Base-by-base conservation (phyloP, 2,888 invertebrate genomes). In the Theretra japonica region DNA sequence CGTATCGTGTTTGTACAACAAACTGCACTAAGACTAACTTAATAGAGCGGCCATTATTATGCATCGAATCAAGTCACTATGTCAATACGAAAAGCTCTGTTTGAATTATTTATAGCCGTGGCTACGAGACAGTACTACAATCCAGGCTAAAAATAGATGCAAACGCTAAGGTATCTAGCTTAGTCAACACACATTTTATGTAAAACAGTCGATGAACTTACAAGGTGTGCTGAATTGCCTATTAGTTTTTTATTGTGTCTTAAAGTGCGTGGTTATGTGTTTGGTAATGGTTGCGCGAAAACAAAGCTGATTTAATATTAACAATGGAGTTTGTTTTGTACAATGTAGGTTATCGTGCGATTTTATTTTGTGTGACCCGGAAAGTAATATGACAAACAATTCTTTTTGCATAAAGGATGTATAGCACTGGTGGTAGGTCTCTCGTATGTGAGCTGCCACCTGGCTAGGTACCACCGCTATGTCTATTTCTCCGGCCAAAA, bases 71-170 rank as follows among this genome's bases (percentile, higher is more conserved):
- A 75, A 79, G 82, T 80, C 79, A 81, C 80, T 81, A 79, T 79
- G 79, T 83, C 83, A 82, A 78, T 80, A 81, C 78, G 79, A 82
- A 85, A 84, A 83, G 82, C 79, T 84, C 82, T 84, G 84, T 87
- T 89, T 88, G 83, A 83, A 84, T 88, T 87, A 89, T 88, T 89
- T 89, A 89, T 88, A 82, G 82, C 79, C 84, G 85, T 82, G 85
- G 85, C 87, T 85, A 83, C 85, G 81, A 86, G 85, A 82, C 80
- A 84, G 85, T 86, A 86, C 88, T 87, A 88, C 87, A 86, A 87
- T 88, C 83, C 82, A 76, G 74, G 82, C 89, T 91, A 90, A 90
- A 90, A 90, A 90, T 91, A 91, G 88, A 86, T 75, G 75, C 82
- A 80, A 82, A 80, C 83, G 85, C 82, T 82, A 76, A 82, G 80